Conservation (phyloP, 1,140 invertebrate genomes). For the Parapsyche elsis region DNA sequence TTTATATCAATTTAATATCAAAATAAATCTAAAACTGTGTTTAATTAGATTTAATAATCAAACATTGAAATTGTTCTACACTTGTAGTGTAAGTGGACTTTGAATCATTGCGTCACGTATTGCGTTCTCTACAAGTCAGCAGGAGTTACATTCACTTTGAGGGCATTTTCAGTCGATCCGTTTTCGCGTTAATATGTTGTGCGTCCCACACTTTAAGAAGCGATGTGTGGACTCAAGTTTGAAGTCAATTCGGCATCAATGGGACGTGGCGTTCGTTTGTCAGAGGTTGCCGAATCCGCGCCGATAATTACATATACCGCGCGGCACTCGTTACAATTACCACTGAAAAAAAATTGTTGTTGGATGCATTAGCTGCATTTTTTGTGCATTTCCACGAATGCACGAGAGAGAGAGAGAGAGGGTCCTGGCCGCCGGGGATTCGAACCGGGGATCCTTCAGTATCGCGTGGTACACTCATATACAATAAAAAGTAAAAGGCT, state of each 20-base stretch:
- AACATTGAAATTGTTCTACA: no score
- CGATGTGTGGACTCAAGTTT: background rate
- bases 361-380: slow-evolving; percentile 21
- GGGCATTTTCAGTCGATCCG: no score
- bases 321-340: slow-evolving; percentile 34
- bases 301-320: background rate
- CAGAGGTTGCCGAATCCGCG: background rate
- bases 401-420: background rate
- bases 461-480: slow-evolving; percentile 10
- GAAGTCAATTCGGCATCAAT: no score
- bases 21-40: no score
- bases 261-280: no score
- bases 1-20: no score
- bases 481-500: background rate
- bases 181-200: no score
- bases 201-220: background rate
- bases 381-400: slow-evolving; percentile 22
- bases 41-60: no score
- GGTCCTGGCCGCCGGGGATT: slow-evolving; percentile 29
- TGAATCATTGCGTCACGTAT: no score
- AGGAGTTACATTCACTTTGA: no score
- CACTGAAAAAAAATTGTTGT: slow-evolving; percentile 38
- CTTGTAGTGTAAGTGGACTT: no score
- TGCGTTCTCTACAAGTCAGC: no score
- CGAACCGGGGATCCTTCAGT: slow-evolving; percentile 32